Evolutionary conservation across 92 coral and sea anemone species (phyloP).

Genomic region (Scolanthus callimorphus): DNA sequence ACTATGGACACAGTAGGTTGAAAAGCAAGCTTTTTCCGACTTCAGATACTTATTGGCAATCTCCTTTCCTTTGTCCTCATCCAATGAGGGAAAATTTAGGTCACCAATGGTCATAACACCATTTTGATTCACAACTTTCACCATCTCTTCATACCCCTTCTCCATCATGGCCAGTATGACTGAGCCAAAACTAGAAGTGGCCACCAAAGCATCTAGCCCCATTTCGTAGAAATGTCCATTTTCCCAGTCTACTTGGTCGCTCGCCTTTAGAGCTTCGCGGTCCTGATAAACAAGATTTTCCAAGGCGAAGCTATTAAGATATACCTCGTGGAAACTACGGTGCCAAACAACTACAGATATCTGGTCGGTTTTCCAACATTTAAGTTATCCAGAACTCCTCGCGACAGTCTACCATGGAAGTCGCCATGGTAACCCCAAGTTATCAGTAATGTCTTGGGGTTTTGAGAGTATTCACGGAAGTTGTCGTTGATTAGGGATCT

Average conservation of each 20-base stretch:
- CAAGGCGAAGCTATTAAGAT: conserved; percentile 21
- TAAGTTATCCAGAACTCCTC: conserved; percentile 5
- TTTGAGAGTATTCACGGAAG: background rate
- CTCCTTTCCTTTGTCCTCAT: background rate
- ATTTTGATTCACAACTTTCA: conserved; percentile 8
- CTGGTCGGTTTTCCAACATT: background rate
- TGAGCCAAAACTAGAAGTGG: background rate
- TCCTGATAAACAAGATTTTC: conserved; percentile 11
- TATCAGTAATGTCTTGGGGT: conserved; percentile 5
- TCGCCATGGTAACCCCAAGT: conserved; percentile 36
- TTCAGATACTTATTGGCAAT: conserved; percentile 13
- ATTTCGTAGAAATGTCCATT: no score
- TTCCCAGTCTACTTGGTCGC: conserved; percentile 42
- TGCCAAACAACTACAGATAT: no score
- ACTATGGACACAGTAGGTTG: conserved; percentile 33
- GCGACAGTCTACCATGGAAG: conserved; percentile 35
- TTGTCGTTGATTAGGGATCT: background rate
- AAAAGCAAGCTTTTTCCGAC: conserved; percentile 13
- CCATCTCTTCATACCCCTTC: conserved; percentile 24
- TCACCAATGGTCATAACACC: conserved; percentile 39
- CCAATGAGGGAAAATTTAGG: conserved; percentile 30
- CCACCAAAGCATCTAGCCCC: conserved; percentile 35
- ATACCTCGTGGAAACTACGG: no score
- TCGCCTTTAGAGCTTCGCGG: conserved; percentile 9
- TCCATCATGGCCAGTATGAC: conserved; percentile 13